Evolutionary conservation across 2,797 vertebrate genomes (phyloP).

Genomic region (Columba guinea): DNA sequence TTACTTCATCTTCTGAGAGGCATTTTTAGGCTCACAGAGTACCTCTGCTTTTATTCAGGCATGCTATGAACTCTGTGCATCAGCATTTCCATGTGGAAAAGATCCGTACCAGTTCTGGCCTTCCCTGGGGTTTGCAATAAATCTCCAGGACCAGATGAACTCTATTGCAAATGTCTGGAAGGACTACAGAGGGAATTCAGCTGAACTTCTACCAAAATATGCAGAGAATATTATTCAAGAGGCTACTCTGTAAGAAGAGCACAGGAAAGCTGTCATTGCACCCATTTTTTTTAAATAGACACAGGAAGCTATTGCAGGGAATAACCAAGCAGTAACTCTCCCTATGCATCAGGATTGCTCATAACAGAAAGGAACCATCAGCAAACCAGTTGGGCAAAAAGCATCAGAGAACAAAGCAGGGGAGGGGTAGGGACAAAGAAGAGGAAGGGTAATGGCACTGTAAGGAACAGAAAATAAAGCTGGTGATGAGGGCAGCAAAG

Average conservation of each 20-base stretch:
- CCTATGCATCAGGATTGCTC: background rate
- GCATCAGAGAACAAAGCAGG: background rate
- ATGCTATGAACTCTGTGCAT: background rate
- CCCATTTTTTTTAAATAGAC: background rate
- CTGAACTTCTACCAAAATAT: conserved; percentile 17
- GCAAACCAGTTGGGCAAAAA: background rate
- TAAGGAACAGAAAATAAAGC: background rate
- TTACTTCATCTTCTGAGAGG: background rate
- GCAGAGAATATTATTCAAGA: background rate
- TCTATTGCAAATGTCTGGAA: conserved; percentile 10
- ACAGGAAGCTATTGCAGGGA: accelerated
- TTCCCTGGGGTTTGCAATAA: background rate
- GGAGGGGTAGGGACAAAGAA: background rate
- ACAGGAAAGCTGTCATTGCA: background rate
- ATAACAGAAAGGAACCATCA: background rate
- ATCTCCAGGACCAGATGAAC: background rate
- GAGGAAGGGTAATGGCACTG: background rate
- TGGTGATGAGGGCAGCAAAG: background rate
- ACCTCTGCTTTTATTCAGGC: background rate
- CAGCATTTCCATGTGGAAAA: conserved; percentile 1
- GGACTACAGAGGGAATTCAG: background rate
- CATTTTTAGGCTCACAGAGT: background rate
- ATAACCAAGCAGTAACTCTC: background rate
- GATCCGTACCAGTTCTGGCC: background rate
- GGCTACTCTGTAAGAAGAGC: background rate